These are phyloP conservation scores for Brenthis hecate DNA, from an alignment of 2,888 invertebrate species.

Conservation along the genomic window DNA sequence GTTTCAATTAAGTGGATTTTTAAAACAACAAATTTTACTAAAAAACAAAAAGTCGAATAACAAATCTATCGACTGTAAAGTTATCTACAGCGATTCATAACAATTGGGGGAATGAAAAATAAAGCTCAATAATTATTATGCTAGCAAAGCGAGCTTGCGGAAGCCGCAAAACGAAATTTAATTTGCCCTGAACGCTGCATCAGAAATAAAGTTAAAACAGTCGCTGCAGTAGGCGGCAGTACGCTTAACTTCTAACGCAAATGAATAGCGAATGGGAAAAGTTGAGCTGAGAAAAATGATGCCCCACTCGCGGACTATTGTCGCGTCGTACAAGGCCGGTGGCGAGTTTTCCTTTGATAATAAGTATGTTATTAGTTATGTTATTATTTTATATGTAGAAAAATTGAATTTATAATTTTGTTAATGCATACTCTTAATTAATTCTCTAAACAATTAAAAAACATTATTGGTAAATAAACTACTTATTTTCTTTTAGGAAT, in stretches of 20 bases:
- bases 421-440: not conserved
- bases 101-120: slow-evolving; percentile 54
- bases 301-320: slow-evolving; percentile 71
- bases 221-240: slow-evolving; percentile 75
- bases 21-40: too few species aligned
- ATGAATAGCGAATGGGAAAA: slow-evolving; percentile 83
- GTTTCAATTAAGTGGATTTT: too few species aligned
- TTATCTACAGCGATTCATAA: slow-evolving; percentile 64
- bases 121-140: slow-evolving; percentile 76
- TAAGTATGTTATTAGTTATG: slow-evolving; percentile 8
- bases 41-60: slow-evolving; percentile 1
- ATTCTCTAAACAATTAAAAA: too few species aligned
- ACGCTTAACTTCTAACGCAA: slow-evolving; percentile 81
- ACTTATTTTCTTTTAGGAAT: too few species aligned
- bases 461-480: too few species aligned
- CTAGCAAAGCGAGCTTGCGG: slow-evolving; percentile 76
- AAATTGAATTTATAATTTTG: not conserved
- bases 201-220: slow-evolving; percentile 83
- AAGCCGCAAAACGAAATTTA: slow-evolving; percentile 82
- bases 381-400: not conserved
- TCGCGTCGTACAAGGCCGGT: slow-evolving; percentile 56
- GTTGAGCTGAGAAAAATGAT: slow-evolving; percentile 80
- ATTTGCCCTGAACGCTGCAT: slow-evolving; percentile 82
- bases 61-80: slow-evolving; percentile 27
- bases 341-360: slow-evolving; percentile 10